Conservation (phyloP, 2,113 vertebrate genomes). For the Siniperca knerii region DNA sequence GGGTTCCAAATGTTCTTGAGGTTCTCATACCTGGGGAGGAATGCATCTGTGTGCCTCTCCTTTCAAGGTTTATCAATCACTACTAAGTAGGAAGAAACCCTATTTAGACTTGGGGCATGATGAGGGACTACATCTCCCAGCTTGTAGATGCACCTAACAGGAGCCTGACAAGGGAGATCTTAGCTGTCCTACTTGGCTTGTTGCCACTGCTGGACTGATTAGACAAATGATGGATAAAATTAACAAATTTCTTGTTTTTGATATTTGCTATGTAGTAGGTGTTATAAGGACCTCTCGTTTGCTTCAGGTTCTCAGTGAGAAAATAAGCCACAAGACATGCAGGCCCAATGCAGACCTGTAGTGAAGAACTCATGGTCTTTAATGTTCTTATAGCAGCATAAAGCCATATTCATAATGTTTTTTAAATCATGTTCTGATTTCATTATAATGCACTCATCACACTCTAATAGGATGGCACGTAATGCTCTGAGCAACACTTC, state of each 20-base stretch:
- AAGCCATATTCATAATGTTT: conserved; percentile 15
- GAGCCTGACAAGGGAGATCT: background rate
- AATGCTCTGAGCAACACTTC: conserved; percentile 36
- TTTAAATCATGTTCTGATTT: conserved; percentile 39
- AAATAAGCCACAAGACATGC: background rate
- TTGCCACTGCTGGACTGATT: background rate
- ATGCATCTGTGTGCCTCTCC: background rate
- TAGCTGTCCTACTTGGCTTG: background rate
- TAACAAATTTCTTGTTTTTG: background rate
- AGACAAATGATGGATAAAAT: background rate
- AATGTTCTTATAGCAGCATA: conserved; percentile 15
- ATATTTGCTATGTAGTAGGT: background rate
- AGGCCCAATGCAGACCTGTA: background rate
- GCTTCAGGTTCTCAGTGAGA: background rate
- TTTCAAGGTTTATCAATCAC: conserved; percentile 5
- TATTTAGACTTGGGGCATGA: background rate
- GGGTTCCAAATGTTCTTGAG: background rate
- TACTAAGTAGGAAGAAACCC: background rate
- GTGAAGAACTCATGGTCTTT: background rate
- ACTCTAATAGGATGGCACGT: conserved; percentile 5
- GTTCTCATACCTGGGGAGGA: background rate
- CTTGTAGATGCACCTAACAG: background rate
- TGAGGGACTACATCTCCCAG: background rate
- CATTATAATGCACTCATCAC: conserved; percentile 45
- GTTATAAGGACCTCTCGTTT: background rate